Conservation (phyloP, 2,113 vertebrate species). For the Brachypodius melanocephalos region DNA sequence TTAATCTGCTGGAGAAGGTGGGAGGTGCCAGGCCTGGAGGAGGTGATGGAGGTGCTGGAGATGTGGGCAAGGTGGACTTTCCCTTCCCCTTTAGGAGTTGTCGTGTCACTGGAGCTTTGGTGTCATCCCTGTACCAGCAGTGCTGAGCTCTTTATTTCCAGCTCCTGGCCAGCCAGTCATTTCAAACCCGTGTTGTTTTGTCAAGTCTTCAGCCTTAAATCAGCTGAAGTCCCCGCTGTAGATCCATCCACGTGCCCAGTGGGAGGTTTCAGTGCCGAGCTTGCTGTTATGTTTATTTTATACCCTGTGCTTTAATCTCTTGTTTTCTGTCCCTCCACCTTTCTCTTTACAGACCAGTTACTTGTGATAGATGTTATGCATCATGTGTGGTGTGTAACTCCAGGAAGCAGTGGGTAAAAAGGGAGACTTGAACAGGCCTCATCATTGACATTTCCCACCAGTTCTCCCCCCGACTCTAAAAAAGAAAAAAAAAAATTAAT, state of each 20-base stretch:
- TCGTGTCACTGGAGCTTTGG: background rate
- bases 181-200: background rate
- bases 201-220: background rate
- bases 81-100: background rate
- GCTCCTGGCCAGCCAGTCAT: background rate
- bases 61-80: background rate
- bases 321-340: conserved; percentile 17
- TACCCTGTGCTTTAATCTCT: background rate
- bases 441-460: background rate
- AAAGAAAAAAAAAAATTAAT: conserved; percentile 1
- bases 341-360: background rate
- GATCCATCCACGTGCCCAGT: background rate
- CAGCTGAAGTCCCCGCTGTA: background rate
- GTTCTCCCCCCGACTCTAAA: background rate
- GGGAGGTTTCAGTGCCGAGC: background rate
- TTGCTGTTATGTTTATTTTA: background rate
- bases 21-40: too few relatives aligned
- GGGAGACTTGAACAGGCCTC: background rate
- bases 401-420: background rate
- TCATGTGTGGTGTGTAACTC: background rate
- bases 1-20: background rate
- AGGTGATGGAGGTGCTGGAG: background rate
- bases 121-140: background rate
- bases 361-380: background rate
- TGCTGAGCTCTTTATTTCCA: background rate